Evolutionary conservation across 1,140 invertebrate genomes (phyloP).

Genomic region (Babylonia areolata): DNA sequence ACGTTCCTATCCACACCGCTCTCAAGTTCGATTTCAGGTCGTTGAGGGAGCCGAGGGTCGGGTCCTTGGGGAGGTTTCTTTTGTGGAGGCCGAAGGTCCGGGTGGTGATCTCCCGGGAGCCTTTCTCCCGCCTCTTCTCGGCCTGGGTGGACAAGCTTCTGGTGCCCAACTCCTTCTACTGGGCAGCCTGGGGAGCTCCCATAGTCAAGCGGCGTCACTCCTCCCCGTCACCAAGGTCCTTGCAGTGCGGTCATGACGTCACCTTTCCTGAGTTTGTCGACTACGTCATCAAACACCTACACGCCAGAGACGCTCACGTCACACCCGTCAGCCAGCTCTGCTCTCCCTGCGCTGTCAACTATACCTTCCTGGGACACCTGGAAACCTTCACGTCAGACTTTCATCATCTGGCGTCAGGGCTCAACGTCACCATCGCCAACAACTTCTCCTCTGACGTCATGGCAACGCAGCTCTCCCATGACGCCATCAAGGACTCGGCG

Average conservation of each 20-base stretch:
- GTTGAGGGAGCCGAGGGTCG: not conserved
- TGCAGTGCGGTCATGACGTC: conserved; percentile 46
- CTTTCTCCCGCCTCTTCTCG: conserved; percentile 33
- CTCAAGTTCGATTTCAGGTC: not conserved
- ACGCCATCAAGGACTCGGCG: conserved; percentile 31
- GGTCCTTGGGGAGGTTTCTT: not conserved
- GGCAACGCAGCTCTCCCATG: not conserved
- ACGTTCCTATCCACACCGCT: conserved; percentile 12
- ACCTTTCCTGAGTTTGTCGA: conserved; percentile 47
- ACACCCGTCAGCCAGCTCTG: conserved; percentile 35
- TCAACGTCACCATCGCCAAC: not conserved
- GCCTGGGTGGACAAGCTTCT: conserved; percentile 45
- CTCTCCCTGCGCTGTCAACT: conserved; percentile 37
- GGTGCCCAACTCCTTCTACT: conserved; percentile 35
- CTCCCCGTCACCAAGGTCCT: not conserved
- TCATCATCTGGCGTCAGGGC: not conserved
- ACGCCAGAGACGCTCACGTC: conserved; percentile 22
- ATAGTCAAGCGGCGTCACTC: conserved; percentile 1
- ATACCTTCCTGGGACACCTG: conserved; percentile 38
- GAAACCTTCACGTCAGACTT: conserved; percentile 43
- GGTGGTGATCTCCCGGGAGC: conserved; percentile 35
- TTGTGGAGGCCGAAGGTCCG: not conserved
- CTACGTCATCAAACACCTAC: conserved; percentile 19
- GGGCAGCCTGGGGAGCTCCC: conserved; percentile 18
- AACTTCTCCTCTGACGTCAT: not conserved